Evolutionary conservation across 2,113 vertebrate genomes (phyloP).

Genomic region (Grus americana): DNA sequence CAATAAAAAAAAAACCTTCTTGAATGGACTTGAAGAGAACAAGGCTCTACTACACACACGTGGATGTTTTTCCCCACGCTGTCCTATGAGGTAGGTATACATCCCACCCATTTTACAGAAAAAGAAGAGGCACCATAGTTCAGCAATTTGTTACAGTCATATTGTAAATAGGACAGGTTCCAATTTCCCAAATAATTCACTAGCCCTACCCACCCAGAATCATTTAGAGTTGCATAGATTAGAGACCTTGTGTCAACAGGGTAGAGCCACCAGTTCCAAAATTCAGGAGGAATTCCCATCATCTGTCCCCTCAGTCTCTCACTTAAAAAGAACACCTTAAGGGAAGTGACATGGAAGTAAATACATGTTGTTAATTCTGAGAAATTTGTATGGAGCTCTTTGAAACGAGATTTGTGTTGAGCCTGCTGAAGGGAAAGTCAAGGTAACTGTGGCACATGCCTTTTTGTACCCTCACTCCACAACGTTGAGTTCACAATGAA

Average conservation of each 20-base stretch:
- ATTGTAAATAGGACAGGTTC: neutral
- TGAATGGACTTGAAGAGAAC: neutral
- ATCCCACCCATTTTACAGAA: neutral
- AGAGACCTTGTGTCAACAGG: neutral
- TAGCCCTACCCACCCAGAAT: neutral
- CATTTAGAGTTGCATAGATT: neutral
- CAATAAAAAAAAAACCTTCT: neutral
- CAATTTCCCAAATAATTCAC: neutral
- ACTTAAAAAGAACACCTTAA: neutral
- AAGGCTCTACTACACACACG: neutral
- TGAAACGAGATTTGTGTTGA: neutral
- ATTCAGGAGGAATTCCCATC: neutral
- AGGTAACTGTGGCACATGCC: neutral
- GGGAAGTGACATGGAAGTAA: neutral
- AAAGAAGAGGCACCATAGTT: neutral
- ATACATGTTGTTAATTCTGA: neutral
- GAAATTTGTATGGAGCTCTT: neutral
- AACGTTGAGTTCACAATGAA: fast-evolving
- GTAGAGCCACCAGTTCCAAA: neutral
- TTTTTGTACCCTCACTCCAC: neutral
- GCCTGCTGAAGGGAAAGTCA: fast-evolving
- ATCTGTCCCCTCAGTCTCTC: neutral
- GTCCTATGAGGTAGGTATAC: neutral
- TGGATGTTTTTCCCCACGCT: neutral
- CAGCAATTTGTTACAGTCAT: neutral